Evolutionary conservation across 2,888 invertebrate species (phyloP).

Genomic region (Xanthia icteritia): DNA sequence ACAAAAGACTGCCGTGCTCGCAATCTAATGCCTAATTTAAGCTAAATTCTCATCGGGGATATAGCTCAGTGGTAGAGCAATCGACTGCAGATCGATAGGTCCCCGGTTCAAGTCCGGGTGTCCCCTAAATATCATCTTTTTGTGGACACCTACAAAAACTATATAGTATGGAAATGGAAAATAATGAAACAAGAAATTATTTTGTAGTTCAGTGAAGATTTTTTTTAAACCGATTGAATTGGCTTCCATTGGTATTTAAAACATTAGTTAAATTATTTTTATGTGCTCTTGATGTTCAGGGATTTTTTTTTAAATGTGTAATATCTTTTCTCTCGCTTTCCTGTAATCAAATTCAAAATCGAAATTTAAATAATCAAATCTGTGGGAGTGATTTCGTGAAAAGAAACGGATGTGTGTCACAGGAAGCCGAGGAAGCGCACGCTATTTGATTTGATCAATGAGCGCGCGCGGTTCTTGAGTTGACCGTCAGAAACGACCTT

Average conservation of each 20-base stretch:
- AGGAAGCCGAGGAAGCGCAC: too few species aligned
- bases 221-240: background rate
- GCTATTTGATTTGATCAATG: too few species aligned
- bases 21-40: constrained; percentile 30
- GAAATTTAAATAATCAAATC: too few species aligned
- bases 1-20: constrained; percentile 40
- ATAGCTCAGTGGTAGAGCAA: constrained; percentile 89
- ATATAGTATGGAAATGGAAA: background rate
- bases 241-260: background rate
- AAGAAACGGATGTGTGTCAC: too few species aligned
- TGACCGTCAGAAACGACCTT: too few species aligned
- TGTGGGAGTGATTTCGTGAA: too few species aligned
- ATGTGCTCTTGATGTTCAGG: background rate
- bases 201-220: background rate
- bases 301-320: too few species aligned
- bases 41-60: constrained; percentile 71
- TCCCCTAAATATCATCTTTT: constrained; percentile 89
- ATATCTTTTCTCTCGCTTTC: too few species aligned
- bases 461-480: too few species aligned
- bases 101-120: constrained; percentile 89
- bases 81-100: constrained; percentile 90
- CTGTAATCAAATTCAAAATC: too few species aligned
- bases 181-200: background rate
- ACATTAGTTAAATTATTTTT: background rate
- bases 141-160: background rate